Percentiles rank a stretch among this genome's conserved stretches.
phyloP scores from a whole-genome alignment of 2,888 invertebrate genomes.

The Nowickia ferox region DNA sequence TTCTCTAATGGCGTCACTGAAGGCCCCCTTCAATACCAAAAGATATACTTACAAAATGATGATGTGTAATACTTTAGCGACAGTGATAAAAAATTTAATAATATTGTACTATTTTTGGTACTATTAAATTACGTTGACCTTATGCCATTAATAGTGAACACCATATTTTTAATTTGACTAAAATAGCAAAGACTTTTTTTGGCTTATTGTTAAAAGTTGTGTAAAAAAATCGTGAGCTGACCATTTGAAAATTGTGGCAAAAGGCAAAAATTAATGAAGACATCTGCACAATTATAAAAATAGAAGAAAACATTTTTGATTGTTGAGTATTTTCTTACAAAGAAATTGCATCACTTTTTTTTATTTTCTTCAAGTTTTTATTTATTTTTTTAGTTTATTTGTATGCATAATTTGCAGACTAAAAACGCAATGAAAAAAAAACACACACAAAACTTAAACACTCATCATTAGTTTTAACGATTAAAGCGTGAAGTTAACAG shows the following conservation, averaged over 20 bases:
- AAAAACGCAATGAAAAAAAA: background rate
- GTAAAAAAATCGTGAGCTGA: constrained; percentile 63
- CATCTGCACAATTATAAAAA: constrained; percentile 30
- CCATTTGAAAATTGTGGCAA: constrained; percentile 54
- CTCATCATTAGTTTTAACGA: constrained; percentile 51
- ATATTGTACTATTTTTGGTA: background rate
- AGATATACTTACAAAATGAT: too few relatives aligned
- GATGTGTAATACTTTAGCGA: too few relatives aligned
- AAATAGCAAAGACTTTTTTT: constrained; percentile 14
- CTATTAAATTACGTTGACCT: too few relatives aligned
- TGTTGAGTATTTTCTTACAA: constrained; percentile 50
- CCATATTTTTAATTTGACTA: constrained; percentile 1
- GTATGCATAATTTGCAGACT: constrained; percentile 17
- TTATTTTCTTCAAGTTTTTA: background rate
- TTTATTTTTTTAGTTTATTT: constrained; percentile 7
- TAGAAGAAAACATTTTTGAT: constrained; percentile 17
- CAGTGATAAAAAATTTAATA: too few relatives aligned
- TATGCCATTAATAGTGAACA: background rate
- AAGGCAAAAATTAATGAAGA: constrained; percentile 38
- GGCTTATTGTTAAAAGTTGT: background rate
- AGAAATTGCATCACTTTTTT: constrained; percentile 53
- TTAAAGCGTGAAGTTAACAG: constrained; percentile 58
- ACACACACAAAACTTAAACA: constrained; percentile 17
- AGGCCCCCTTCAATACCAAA: too few relatives aligned
- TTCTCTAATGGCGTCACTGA: too few relatives aligned